phyloP scores from a whole-genome alignment of 2,797 vertebrate species.

The Sphenodon punctatus region DNA sequence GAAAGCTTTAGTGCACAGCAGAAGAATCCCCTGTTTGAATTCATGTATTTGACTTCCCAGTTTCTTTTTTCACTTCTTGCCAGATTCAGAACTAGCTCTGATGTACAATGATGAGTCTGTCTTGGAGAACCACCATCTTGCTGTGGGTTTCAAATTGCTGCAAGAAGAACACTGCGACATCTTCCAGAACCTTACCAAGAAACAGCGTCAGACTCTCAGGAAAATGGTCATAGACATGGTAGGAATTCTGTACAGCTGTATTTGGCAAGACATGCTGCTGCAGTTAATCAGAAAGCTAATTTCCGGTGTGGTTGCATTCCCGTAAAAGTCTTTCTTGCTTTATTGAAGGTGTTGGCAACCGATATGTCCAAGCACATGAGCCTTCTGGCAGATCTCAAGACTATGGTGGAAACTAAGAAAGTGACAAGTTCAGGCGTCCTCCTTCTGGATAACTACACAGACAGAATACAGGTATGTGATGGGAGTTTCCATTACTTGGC shows the following conservation, averaged over 20 bases:
- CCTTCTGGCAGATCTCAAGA: slow-evolving; percentile 94
- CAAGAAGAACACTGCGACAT: slow-evolving; percentile 98
- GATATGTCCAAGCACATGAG: slow-evolving; percentile 99
- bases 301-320: neutral
- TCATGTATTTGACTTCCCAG: accelerated
- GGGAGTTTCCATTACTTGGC: neutral
- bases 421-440: slow-evolving; percentile 97
- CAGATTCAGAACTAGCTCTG: slow-evolving; percentile 96
- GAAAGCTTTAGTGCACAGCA: neutral
- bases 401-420: slow-evolving; percentile 99
- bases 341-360: slow-evolving; percentile 90
- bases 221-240: slow-evolving; percentile 99
- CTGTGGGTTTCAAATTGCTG: slow-evolving; percentile 96
- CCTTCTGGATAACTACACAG: slow-evolving; percentile 95
- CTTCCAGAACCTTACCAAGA: slow-evolving; percentile 97
- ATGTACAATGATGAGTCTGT: slow-evolving; percentile 99
- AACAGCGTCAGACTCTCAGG: slow-evolving; percentile 91
- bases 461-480: slow-evolving; percentile 91
- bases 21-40: neutral
- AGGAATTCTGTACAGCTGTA: slow-evolving; percentile 40
- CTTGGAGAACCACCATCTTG: slow-evolving; percentile 97
- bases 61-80: neutral
- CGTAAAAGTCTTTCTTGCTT: neutral
- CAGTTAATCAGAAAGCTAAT: accelerated
- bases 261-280: too few relatives aligned